A percentile compares a stretch with the other conserved stretches of the same genome.
phyloP scores from a whole-genome alignment of 2,797 vertebrate species.

The Phoebastria nigripes region DNA sequence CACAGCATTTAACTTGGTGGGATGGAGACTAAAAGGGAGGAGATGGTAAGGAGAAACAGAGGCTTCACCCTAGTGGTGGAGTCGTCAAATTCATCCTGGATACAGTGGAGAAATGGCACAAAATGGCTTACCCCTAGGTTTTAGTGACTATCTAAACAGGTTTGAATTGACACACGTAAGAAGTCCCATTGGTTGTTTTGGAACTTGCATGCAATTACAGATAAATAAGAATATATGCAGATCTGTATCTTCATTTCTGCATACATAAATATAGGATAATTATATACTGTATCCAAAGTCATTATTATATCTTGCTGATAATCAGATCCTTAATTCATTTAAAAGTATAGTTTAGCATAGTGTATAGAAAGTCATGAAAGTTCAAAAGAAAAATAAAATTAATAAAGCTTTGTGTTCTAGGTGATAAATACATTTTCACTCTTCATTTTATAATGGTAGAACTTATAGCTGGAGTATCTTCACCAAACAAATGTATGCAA shows the following conservation, averaged over 20 bases:
- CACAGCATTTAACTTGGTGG: background rate
- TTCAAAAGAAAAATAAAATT: background rate
- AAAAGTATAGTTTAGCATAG: background rate
- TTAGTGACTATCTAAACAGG: background rate
- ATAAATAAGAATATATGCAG: background rate
- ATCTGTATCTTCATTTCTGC: background rate
- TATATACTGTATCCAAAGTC: background rate
- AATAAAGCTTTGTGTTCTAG: background rate
- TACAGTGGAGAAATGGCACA: background rate
- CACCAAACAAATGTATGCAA: background rate
- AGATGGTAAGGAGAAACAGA: background rate
- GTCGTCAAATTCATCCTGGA: background rate
- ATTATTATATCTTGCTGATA: background rate
- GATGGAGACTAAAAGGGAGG: background rate
- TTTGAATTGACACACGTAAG: background rate
- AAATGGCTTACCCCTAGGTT: background rate
- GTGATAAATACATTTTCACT: background rate
- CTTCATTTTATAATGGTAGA: background rate
- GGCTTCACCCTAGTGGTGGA: background rate
- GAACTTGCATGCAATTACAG: background rate
- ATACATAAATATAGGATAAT: background rate
- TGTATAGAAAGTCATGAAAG: background rate
- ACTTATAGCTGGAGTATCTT: background rate
- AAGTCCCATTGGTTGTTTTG: background rate
- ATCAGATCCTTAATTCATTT: background rate